Evolutionary conservation across 2,113 vertebrate species (phyloP), one percentile per base, ranked within the genome.

Genomic region (Elgaria multicarinata): DNA sequence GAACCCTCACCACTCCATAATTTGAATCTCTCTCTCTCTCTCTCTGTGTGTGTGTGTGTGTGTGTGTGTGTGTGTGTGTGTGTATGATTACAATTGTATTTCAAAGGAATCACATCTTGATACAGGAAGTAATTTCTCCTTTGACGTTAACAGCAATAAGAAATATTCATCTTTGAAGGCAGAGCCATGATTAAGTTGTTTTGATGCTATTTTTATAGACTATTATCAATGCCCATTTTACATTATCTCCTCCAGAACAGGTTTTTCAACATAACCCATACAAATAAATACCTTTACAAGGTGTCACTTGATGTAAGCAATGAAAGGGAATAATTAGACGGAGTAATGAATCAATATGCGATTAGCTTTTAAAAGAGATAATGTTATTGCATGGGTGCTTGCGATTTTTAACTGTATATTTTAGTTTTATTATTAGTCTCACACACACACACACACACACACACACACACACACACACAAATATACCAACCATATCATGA

Each of bases 221-320:
- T 77, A 24, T 79, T 36, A 94, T 33, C 1, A 28, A 8, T 87
- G 91, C 28, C 12, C 77, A 55, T 31, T 67, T 76, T 71, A 88
- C 64, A 53, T 8, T 86, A 12, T n/a, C 74, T 84, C 90, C 87
- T 88, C 42, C 83, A 46, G 90, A 89, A 93, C 76, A 71, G 0
- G 0, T 83, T 75, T 2, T 92, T 50, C 46, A 88, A 79, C 44
- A 39, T 69, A 83, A 92, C 2, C 3, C 83, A 33, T 31, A 13
- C 89, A 81, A 87, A 46, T 92, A 87, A 91, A 87, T 78, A 33
- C 46, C 79, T 85, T 89, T 92, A 92, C 39, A 1, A 74, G 90
- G 83, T 84, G 4, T 85, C 42, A 85, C 39, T 75, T 89, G 66
- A 81, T 87, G 71, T 62, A 93, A 86, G 4, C 62, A 90, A 66